phyloP scores from a whole-genome alignment of 1,140 invertebrate genomes.

The Panagrolaimus sp. region DNA sequence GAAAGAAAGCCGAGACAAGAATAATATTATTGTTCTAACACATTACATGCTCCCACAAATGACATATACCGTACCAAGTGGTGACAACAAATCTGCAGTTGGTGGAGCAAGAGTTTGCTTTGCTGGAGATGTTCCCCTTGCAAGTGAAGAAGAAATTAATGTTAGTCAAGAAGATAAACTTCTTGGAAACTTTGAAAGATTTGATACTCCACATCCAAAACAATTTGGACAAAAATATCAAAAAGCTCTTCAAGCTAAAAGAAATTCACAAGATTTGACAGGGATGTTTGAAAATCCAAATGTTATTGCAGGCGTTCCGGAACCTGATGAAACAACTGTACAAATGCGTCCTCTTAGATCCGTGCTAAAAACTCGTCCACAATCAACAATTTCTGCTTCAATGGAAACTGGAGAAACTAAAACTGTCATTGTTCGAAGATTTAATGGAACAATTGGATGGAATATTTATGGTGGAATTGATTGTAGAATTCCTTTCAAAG shows the following conservation, averaged over 20 bases:
- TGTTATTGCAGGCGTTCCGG: neutral
- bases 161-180: neutral
- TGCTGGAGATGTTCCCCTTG: neutral
- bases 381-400: neutral
- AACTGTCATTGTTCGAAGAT: neutral
- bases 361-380: neutral
- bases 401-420: neutral
- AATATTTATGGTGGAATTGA: neutral
- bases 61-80: neutral
- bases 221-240: conserved; percentile 3
- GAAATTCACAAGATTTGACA: neutral
- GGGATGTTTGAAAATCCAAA: too few species aligned
- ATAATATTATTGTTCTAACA: neutral
- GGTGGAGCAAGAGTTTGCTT: neutral
- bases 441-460: neutral
- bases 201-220: conserved; percentile 8
- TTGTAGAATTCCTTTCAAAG: neutral
- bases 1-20: neutral
- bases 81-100: neutral
- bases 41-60: conserved; percentile 4
- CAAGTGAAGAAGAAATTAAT: neutral
- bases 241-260: conserved; percentile 1
- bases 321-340: neutral
- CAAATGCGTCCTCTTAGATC: neutral
- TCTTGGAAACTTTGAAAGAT: neutral